A percentile compares a stretch with the other conserved stretches of the same genome.
Conservation (phyloP, 1,140 invertebrate genomes). For the Anoplolepis gracilipes region DNA sequence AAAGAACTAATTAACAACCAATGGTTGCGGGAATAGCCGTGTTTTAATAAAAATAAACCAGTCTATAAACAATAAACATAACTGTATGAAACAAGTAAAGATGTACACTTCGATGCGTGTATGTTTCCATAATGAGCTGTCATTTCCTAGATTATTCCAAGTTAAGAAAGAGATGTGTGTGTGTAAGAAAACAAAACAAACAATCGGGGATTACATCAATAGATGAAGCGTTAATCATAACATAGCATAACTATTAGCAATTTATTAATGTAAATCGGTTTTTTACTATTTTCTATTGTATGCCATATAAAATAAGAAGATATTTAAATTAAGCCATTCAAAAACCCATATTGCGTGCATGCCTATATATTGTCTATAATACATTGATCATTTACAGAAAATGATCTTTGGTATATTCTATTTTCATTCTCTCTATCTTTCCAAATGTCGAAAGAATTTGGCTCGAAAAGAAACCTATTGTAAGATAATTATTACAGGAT, state of each 20-base stretch:
- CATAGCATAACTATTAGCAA: not conserved
- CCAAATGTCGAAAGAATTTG: not conserved
- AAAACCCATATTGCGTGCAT: not conserved
- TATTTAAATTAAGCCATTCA: not conserved
- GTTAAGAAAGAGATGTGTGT: not conserved
- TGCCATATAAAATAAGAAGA: not conserved
- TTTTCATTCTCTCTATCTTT: not conserved
- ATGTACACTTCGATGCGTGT: not conserved
- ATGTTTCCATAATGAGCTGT: not conserved
- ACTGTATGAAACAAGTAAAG: conserved; percentile 6
- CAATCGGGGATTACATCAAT: not conserved
- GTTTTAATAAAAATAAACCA: conserved; percentile 12
- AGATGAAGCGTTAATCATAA: conserved; percentile 27
- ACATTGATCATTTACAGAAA: not conserved
- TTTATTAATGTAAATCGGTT: not conserved
- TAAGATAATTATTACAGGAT: conserved; percentile 17
- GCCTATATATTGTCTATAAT: not conserved
- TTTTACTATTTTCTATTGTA: not conserved
- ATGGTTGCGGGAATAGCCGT: conserved; percentile 3
- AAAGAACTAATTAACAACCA: conserved; percentile 27
- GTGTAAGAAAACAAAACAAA: not conserved
- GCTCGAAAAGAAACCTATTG: not conserved
- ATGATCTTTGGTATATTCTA: not conserved
- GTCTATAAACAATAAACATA: conserved; percentile 11
- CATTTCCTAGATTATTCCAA: conserved; percentile 44